Evolutionary conservation across 2,888 invertebrate genomes (phyloP), one percentile per base, ranked within the genome.

Genomic region (Rhagophthalmus giganteus): DNA sequence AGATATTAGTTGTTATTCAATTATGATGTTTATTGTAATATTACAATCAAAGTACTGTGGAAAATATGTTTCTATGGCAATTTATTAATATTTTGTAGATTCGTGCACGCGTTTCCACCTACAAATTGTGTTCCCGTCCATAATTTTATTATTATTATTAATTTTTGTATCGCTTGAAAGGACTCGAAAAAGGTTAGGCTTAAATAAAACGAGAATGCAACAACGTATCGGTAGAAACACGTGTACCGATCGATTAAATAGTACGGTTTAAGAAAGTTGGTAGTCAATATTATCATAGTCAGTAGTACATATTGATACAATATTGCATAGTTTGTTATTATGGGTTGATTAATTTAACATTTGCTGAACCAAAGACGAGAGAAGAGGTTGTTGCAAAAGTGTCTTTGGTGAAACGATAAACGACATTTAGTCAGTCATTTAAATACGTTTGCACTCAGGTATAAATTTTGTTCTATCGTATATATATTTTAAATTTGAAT

Each of bases 251-350:
- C n/a, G n/a, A n/a, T n/a, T n/a, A n/a, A n/a, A n/a, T n/a, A n/a
- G 9, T 11, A 33, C 16, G 12, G 15, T 33, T 32, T 25, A 13
- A 26, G 28, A n/a, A 15, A 45, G 33, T 47, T 35, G 24, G 28
- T 52, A 52, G 52, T 52, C 47, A 41, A 48, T 49, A 41, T 7
- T 5, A 20, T 3, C 42, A 37, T 52, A 51, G 51, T 51, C 51
- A 45, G 45, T 51, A 51, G 51, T 34, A 33, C 28, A 30, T 45
- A 45, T 50, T 44, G 50, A 44, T 40, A 16, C 27, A 32, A 15
- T 41, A 30, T 44, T 28, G 28, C 28, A 24, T 47, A 47, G 33
- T 27, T 46, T 38, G 24, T 37, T 38, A 34, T n/a, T 27, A 48
- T 40, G 35, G 31, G 26, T 41, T 40, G 24, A 40, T 48, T 40